These are phyloP conservation scores for Eleutherodactylus coqui DNA, from an alignment of 2,797 vertebrate species.

Conservation along the genomic window DNA sequence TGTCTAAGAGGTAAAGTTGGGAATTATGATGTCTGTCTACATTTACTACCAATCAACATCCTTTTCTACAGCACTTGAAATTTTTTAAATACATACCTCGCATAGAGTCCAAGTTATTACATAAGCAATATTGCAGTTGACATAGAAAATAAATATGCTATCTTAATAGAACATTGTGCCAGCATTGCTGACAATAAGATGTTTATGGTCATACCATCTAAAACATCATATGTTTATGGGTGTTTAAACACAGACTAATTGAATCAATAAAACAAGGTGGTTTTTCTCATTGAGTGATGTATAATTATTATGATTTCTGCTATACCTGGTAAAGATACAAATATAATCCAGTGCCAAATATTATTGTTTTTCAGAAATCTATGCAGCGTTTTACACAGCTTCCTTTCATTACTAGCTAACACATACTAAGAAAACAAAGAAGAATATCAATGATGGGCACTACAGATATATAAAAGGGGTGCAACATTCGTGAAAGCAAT, in stretches of 20 bases:
- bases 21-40: too few species aligned
- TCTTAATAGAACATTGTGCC: neutral
- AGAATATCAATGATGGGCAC: too few species aligned
- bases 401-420: neutral
- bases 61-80: too few species aligned
- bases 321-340: slow-evolving; percentile 10
- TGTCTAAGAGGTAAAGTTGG: too few species aligned
- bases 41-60: too few species aligned
- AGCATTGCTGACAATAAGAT: slow-evolving; percentile 10
- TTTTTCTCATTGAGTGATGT: neutral
- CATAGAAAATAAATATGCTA: neutral
- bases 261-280: slow-evolving; percentile 33
- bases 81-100: neutral
- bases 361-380: neutral
- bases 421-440: too few species aligned
- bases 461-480: too few species aligned
- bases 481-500: too few species aligned
- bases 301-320: slow-evolving; percentile 32
- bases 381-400: neutral
- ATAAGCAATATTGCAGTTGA: neutral
- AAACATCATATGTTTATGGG: slow-evolving; percentile 20
- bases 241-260: slow-evolving; percentile 33
- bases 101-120: neutral
- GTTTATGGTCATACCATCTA: neutral
- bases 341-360: slow-evolving; percentile 9